Conservation (phyloP, 1,140 invertebrate species). For the Rhopalosiphum maidis region DNA sequence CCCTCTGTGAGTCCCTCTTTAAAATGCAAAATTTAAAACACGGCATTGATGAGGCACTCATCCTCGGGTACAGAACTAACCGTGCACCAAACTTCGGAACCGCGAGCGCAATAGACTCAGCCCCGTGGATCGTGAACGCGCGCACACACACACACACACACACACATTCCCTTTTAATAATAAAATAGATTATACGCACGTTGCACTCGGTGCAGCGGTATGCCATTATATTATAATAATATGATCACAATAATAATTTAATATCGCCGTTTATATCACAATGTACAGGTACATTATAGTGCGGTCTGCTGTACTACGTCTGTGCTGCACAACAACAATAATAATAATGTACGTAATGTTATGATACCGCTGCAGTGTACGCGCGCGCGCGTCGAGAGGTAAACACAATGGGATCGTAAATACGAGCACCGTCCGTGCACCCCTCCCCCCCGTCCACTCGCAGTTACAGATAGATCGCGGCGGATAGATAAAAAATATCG, state of each 20-base stretch:
- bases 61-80: too few species aligned
- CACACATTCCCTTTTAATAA: too few species aligned
- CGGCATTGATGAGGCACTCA: too few species aligned
- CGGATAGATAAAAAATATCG: conserved; percentile 35
- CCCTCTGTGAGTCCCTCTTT: too few species aligned
- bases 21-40: too few species aligned
- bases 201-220: neutral
- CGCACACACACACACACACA: too few species aligned
- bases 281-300: neutral
- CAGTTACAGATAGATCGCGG: neutral
- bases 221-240: neutral
- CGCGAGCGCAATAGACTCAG: too few species aligned
- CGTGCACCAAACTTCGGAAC: too few species aligned
- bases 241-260: neutral
- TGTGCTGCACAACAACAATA: neutral
- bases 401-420: conserved; percentile 41
- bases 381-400: neutral
- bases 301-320: neutral
- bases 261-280: neutral
- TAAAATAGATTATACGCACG: neutral
- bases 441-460: too few species aligned
- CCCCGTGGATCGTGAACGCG: too few species aligned
- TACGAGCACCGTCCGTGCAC: neutral
- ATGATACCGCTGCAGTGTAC: neutral
- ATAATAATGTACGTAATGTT: conserved; percentile 3